A percentile compares a stretch with the other conserved stretches of the same genome.
Evolutionary conservation across 2,888 invertebrate genomes (phyloP).

Genomic region (Cistogaster globosa): DNA sequence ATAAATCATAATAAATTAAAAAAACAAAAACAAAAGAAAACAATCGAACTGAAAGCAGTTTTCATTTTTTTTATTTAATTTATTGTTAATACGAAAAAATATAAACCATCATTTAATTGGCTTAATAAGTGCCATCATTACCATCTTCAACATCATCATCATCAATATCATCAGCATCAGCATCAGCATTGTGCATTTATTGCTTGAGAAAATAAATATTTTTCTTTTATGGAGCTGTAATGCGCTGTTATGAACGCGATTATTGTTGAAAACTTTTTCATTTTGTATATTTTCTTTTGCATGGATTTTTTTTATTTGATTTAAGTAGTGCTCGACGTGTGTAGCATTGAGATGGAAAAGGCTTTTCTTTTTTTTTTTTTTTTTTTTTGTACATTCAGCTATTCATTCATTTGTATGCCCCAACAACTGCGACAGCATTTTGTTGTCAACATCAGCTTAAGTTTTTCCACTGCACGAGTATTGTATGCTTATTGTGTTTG

Average conservation of each 20-base stretch:
- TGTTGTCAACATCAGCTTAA: conserved; percentile 37
- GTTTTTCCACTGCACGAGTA: conserved; percentile 6
- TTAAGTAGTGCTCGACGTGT: conserved; percentile 31
- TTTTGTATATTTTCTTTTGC: conserved; percentile 37
- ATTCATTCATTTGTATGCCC: conserved; percentile 19
- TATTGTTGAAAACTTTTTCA: conserved; percentile 36
- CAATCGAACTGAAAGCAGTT: conserved; percentile 19
- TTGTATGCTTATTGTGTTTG: not conserved
- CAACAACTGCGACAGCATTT: conserved; percentile 10
- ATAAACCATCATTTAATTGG: conserved; percentile 62
- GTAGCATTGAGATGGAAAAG: not conserved
- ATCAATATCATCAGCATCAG: conserved; percentile 2
- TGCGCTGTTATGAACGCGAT: not conserved
- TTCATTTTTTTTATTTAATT: conserved; percentile 29
- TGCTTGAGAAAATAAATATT: conserved; percentile 42
- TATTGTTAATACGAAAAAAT: conserved; percentile 23
- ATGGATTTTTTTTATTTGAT: conserved; percentile 46
- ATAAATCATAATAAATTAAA: not conserved
- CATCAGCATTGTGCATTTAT: conserved; percentile 27
- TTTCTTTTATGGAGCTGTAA: conserved; percentile 6
- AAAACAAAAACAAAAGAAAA: conserved; percentile 4
- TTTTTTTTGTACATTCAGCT: not conserved
- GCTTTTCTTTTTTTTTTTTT: conserved; percentile 1
- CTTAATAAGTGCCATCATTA: conserved; percentile 63
- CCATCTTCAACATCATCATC: conserved; percentile 16